These are phyloP conservation scores for Etheostoma nigrum DNA, from an alignment of 2,797 vertebrate genomes.

Conservation along the genomic window DNA sequence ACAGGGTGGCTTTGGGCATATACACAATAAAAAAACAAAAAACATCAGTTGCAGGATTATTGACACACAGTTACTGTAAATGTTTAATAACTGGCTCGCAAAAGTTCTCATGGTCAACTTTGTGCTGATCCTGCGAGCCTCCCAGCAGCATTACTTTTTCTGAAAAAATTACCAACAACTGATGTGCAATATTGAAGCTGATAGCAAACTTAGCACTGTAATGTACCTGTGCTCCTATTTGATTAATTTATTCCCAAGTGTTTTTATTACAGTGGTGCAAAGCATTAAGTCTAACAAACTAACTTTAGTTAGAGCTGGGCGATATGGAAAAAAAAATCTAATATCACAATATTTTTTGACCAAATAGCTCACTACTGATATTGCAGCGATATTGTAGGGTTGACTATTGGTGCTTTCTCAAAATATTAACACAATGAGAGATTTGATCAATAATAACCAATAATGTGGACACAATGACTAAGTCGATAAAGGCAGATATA, in stretches of 20 bases:
- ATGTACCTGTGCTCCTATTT: neutral
- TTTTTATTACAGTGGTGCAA: constrained; percentile 2
- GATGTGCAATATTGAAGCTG: neutral
- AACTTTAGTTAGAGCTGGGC: neutral
- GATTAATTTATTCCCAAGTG: neutral
- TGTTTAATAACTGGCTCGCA: neutral
- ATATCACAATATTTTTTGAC: no score
- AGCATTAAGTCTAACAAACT: neutral
- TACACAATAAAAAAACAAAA: constrained; percentile 2
- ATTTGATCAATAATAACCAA: no score
- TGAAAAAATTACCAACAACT: neutral
- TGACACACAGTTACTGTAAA: neutral
- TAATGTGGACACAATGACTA: no score
- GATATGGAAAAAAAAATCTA: no score
- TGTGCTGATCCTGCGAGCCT: neutral
- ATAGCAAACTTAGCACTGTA: neutral
- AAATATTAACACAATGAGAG: no score
- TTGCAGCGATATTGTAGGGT: no score
- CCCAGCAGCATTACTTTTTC: neutral
- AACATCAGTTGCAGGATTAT: neutral
- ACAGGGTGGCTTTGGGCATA: neutral
- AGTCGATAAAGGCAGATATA: no score
- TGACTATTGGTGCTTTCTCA: no score
- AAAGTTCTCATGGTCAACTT: neutral
- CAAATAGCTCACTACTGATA: no score